phyloP scores from a whole-genome alignment of 2,797 vertebrate species.

The Catostomus latipinnis region DNA sequence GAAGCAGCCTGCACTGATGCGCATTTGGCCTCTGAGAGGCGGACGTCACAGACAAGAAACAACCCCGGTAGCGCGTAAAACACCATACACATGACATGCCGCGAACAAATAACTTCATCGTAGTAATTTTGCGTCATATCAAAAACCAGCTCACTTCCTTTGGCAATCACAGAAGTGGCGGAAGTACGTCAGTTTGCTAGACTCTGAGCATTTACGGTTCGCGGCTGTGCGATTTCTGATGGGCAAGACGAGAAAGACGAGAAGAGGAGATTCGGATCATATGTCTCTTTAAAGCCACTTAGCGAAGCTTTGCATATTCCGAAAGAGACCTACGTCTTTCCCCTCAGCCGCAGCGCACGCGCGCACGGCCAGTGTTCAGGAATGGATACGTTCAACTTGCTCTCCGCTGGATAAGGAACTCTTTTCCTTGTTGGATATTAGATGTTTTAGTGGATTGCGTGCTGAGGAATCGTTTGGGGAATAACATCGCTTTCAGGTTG shows the following conservation, averaged over 20 bases:
- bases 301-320: constrained; percentile 79
- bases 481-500: constrained; percentile 74
- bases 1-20: constrained; percentile 24
- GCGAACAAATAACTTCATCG: constrained; percentile 57
- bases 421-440: constrained; percentile 63
- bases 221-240: constrained; percentile 50
- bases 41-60: constrained; percentile 55
- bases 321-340: constrained; percentile 72
- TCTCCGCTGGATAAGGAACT: constrained; percentile 59
- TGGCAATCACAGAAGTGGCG: constrained; percentile 80
- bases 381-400: constrained; percentile 76
- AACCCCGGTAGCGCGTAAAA: constrained; percentile 58
- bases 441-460: constrained; percentile 68
- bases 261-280: constrained; percentile 75
- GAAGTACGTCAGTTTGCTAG: constrained; percentile 85
- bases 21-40: constrained; percentile 63
- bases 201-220: constrained; percentile 74
- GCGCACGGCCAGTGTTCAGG: constrained; percentile 66
- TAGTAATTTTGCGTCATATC: constrained; percentile 61
- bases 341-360: constrained; percentile 68
- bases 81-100: constrained; percentile 61
- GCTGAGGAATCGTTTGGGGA: constrained; percentile 69
- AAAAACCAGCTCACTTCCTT: constrained; percentile 71
- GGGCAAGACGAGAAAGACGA: constrained; percentile 43
- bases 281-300: constrained; percentile 87